Conservation (phyloP, 2,888 invertebrate genomes). For the Lithophane semibrunnea region DNA sequence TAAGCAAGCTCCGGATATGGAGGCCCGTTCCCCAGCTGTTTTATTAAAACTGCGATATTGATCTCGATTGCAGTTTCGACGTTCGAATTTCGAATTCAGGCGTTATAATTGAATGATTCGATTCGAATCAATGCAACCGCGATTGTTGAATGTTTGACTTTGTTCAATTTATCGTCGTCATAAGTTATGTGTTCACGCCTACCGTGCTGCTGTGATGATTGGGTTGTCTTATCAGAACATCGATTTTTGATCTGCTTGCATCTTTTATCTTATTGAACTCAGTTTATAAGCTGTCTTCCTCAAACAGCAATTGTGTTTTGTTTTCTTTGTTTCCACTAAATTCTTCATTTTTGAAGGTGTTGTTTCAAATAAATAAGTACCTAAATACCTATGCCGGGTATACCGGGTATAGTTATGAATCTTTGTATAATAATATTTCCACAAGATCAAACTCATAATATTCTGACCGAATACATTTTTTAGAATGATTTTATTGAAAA, state of each 20-base stretch:
- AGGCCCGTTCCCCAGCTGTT: conserved; percentile 86
- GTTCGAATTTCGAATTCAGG: conserved; percentile 71
- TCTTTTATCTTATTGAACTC: conserved; percentile 65
- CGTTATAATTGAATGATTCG: conserved; percentile 84
- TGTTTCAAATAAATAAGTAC: neutral
- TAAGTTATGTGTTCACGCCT: conserved; percentile 85
- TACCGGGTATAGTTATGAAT: no score
- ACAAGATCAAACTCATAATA: conserved; percentile 7
- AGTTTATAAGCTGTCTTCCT: conserved; percentile 26
- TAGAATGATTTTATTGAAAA: conserved; percentile 28
- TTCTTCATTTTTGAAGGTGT: neutral
- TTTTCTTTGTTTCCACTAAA: conserved; percentile 14
- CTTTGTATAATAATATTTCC: neutral
- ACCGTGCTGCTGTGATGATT: conserved; percentile 78
- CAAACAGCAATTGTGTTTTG: conserved; percentile 23
- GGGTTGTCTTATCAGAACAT: conserved; percentile 80
- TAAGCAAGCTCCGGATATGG: conserved; percentile 86
- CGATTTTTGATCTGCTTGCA: conserved; percentile 71
- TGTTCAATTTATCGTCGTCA: conserved; percentile 84
- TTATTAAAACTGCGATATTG: conserved; percentile 89
- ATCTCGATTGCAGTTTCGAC: conserved; percentile 81
- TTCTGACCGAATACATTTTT: conserved; percentile 12
- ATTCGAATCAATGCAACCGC: conserved; percentile 77
- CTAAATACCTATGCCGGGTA: no score
- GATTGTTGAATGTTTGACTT: conserved; percentile 84